Base-by-base conservation (phyloP, 1,140 invertebrate genomes). In the Pseudomyrmex dendroicus region DNA sequence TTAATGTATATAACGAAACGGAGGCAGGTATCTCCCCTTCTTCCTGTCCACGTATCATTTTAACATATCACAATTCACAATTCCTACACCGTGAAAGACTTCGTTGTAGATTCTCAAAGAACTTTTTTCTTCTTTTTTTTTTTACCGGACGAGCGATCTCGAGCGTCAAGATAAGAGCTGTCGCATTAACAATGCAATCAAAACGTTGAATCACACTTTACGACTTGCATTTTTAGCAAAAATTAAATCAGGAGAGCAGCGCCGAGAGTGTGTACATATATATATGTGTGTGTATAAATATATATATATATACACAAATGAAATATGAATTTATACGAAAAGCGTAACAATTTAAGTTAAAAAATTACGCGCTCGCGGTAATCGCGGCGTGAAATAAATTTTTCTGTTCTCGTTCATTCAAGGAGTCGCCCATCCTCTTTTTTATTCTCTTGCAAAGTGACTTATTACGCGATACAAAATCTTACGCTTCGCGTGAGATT, bases 141-240 rank as follows among this genome's bases (percentile, higher is more conserved):
- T 59, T 80, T 59, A 67, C 76, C 76, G 76, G 66, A 46, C 76
- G 76, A 54, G 76, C 76, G 76, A 78, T 78, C 76, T 48, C 64
- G 76, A 78, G 35, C 76, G 63, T 59, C 64, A 25, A 80, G 76
- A 80, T 80, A 80, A 80, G 66, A 35, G 76, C 66, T 72, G 76
- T 80, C 76, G 76, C 76, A 80, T 80, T 80, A 80, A 80, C 76
- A 80, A 80, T 80, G 66, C 76, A 80, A 80, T 80, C 76, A 35
- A 66, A 80, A 80, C 66, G 66, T 70, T 59, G 54, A 72, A 80
- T 80, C 76, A 13, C 54, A 57, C 50, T 48, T 64, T 66, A 1
- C 66, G 48, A 7, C 66, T 7, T 54, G 67, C 52, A 59, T 59
- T 70, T 35, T 72, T 25, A 70, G 76, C 20, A 50, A 54, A 25